Percentiles rank a stretch among this genome's conserved stretches.
phyloP scores from a whole-genome alignment of 2,113 vertebrate genomes.

The Platysternon megacephalum region DNA sequence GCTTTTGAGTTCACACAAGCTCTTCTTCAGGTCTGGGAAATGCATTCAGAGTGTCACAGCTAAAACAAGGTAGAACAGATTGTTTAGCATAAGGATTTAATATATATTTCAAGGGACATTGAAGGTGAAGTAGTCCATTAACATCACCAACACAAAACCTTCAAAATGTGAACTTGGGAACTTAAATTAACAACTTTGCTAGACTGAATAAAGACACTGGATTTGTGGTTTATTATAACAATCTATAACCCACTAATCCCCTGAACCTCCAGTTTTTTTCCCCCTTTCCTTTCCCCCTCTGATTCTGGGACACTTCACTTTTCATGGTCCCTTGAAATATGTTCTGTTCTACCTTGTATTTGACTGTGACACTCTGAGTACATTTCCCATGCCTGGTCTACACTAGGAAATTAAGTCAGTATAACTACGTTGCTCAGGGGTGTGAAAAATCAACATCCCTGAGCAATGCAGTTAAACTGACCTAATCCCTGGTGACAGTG shows the following conservation, averaged over 20 bases:
- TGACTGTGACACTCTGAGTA: neutral
- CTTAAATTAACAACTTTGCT: neutral
- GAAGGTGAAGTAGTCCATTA: neutral
- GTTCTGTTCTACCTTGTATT: neutral
- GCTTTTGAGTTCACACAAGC: no score
- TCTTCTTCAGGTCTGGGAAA: no score
- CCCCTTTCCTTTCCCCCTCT: no score
- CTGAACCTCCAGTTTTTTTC: neutral
- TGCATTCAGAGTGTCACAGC: no score
- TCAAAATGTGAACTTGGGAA: neutral
- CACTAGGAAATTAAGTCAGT: neutral
- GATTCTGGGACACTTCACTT: no score
- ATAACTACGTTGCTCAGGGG: no score
- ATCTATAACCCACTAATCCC: neutral
- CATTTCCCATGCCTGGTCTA: neutral
- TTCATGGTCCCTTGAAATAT: neutral
- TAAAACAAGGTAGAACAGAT: neutral
- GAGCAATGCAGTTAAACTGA: neutral
- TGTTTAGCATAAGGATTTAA: neutral
- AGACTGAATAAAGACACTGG: neutral
- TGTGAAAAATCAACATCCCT: neutral
- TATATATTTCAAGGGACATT: neutral
- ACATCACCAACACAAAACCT: neutral
- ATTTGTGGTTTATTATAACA: neutral
- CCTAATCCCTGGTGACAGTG: neutral